Percentiles rank a stretch among this genome's conserved stretches.
Conservation (phyloP, 2,113 vertebrate species). For the Hylia prasina region DNA sequence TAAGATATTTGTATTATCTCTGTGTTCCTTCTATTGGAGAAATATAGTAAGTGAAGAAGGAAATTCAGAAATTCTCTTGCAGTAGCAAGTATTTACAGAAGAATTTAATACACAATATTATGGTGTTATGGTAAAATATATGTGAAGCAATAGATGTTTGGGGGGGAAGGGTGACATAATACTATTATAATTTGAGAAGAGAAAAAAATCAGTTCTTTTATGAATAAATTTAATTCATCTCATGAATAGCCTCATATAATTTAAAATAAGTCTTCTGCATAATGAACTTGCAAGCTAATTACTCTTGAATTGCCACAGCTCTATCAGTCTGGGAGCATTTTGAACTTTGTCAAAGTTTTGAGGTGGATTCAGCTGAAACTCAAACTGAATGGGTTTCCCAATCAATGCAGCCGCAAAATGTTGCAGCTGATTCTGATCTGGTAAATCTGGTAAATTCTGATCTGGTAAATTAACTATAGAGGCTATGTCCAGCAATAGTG, state of each 20-base stretch:
- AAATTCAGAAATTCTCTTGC: neutral
- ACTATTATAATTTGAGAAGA: neutral
- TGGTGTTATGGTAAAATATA: neutral
- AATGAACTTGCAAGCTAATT: slow-evolving; percentile 29
- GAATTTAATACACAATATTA: neutral
- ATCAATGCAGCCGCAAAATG: neutral
- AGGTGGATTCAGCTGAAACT: neutral
- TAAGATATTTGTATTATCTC: neutral
- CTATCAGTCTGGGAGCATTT: neutral
- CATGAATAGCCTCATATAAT: slow-evolving; percentile 9
- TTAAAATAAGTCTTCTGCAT: slow-evolving; percentile 24
- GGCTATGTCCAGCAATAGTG: neutral
- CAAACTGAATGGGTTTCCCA: neutral
- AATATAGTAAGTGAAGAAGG: neutral
- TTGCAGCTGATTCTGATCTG: too few relatives aligned
- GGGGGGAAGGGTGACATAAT: neutral
- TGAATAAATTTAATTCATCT: neutral
- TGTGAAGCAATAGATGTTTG: neutral
- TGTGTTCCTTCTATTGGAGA: neutral
- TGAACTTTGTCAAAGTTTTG: neutral
- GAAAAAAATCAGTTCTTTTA: slow-evolving; percentile 4
- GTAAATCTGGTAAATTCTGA: too few relatives aligned
- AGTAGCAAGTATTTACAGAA: neutral
- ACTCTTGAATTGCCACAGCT: neutral
- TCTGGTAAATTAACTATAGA: neutral